These are phyloP conservation scores for Porites divaricata DNA, from an alignment of 92 coral and sea anemone genomes.

Conservation along the genomic window DNA sequence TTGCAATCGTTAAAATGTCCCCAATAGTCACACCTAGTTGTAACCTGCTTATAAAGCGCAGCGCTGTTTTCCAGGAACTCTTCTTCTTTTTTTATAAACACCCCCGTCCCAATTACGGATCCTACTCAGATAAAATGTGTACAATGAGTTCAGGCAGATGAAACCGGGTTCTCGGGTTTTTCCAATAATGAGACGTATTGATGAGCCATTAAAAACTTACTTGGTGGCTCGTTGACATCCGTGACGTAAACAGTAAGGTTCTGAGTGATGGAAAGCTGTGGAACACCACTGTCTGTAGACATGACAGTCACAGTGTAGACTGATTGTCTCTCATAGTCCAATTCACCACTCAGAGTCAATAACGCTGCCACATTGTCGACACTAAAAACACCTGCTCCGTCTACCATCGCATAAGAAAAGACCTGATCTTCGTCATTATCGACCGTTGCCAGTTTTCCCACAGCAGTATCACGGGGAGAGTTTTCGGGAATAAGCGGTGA, in stretches of 20 bases:
- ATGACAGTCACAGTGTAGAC: conserved; percentile 49
- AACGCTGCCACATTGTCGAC: conserved; percentile 45
- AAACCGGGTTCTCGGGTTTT: too few relatives aligned
- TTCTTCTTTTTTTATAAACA: too few relatives aligned
- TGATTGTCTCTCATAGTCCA: conserved; percentile 71
- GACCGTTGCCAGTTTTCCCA: conserved; percentile 66
- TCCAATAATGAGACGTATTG: too few relatives aligned
- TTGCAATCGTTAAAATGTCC: too few relatives aligned
- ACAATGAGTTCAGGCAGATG: too few relatives aligned
- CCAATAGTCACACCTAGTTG: too few relatives aligned
- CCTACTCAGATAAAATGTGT: too few relatives aligned
- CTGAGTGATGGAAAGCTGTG: conserved; percentile 63
- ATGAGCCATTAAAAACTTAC: conserved; percentile 35
- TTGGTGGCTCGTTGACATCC: conserved; percentile 74
- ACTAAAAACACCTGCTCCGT: conserved; percentile 55
- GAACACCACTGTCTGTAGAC: conserved; percentile 70
- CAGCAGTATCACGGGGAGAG: conserved; percentile 45
- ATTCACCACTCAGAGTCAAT: conserved; percentile 52
- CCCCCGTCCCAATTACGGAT: too few relatives aligned
- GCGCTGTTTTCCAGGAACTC: too few relatives aligned
- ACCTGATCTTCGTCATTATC: conserved; percentile 60
- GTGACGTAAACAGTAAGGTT: conserved; percentile 59
- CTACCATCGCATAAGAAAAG: conserved; percentile 51
- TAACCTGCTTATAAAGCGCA: too few relatives aligned
- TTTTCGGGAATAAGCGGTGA: conserved; percentile 64